Conservation (phyloP, 2,113 vertebrate genomes). For the Noturus placidus region DNA sequence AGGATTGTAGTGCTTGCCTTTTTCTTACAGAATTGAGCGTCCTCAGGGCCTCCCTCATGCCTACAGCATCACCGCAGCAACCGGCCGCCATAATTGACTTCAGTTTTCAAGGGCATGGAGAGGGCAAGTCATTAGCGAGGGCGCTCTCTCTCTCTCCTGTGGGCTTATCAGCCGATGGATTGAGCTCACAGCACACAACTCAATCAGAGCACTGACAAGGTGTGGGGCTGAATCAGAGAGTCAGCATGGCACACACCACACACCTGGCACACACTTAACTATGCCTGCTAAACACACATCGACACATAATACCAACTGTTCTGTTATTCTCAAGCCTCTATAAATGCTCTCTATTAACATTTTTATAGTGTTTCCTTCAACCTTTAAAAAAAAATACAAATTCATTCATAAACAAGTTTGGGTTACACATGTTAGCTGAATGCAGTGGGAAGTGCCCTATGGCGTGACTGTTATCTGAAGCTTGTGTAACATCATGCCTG, state of each 20-base stretch:
- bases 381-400: background rate
- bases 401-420: background rate
- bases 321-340: background rate
- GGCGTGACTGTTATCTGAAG: no score
- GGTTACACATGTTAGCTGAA: no score
- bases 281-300: slow-evolving; percentile 34
- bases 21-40: slow-evolving; percentile 6
- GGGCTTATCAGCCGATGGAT: slow-evolving; percentile 53
- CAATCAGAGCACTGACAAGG: slow-evolving; percentile 32
- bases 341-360: background rate
- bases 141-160: slow-evolving; percentile 37
- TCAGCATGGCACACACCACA: slow-evolving; percentile 10
- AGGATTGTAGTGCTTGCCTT: slow-evolving; percentile 8
- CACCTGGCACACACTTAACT: slow-evolving; percentile 19
- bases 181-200: slow-evolving; percentile 36
- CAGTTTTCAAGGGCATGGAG: slow-evolving; percentile 52
- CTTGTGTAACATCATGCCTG: no score
- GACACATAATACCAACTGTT: background rate
- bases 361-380: background rate
- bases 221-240: slow-evolving; percentile 22
- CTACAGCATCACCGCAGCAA: slow-evolving; percentile 25
- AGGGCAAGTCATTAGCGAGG: slow-evolving; percentile 54
- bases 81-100: slow-evolving; percentile 46
- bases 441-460: no score
- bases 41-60: slow-evolving; percentile 23